Evolutionary conservation across 2,888 invertebrate genomes (phyloP), one percentile per base, ranked within the genome.

Genomic region (Parapristionchus giblindavisi): DNA sequence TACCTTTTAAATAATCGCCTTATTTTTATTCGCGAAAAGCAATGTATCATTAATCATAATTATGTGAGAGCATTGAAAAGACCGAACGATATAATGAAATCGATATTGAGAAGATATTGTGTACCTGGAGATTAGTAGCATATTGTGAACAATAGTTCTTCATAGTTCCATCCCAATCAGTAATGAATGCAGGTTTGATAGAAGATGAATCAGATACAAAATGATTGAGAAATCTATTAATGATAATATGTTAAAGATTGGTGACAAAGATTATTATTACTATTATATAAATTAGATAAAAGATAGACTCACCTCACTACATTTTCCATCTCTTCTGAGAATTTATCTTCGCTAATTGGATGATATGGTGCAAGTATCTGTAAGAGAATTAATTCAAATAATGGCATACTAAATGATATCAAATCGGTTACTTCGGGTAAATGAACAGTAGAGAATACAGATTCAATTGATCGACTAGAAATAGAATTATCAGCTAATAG

Each of bases 151-250:
- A 85, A 73, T 88, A 88, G 75, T 88, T 87, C 77, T 88, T 88
- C 87, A 88, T 88, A 1, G 88, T 88, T 8, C 88, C 88, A 77
- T 88, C 88, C 87, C 87, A 87, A 68, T 88, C 87, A 6, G 87
- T 87, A 56, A 88, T 81, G 52, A 88, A 80, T 24, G 82, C 51
- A 24, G 80, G 81, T 40, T 82, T 82, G 6, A 77, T 51, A n/a
- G 73, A 61, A 6, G 65, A 61, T 1, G 70, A 32, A 21, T 75
- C 74, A 21, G 76, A 77, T 29, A 84, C 79, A 58, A 83, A 77
- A 29, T 72, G 75, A 29, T 77, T 56, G 63, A 85, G 71, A 68
- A 86, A 86, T 11, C 79, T 81, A 66, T 38, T 52, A 4, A 29
- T 40, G 29, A 48, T 14, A 48, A 48, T 48, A 48, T 48, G 48